Evolutionary conservation across 2,797 vertebrate genomes (phyloP).

Genomic region (Typhlichthys eigenmanni): DNA sequence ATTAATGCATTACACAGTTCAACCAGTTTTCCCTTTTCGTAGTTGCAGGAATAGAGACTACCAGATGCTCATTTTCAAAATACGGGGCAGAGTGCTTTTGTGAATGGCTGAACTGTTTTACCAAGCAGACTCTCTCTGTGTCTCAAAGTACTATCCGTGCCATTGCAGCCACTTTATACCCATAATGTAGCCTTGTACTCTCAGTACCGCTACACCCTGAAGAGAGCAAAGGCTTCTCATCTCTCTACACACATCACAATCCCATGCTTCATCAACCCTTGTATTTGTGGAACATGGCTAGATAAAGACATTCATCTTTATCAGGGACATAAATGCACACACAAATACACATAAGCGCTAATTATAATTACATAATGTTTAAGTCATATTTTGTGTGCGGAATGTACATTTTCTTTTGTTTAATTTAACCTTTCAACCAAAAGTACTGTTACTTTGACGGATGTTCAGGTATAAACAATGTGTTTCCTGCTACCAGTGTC

Average conservation of each 20-base stretch:
- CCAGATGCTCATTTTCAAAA: slow-evolving; percentile 4
- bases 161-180: slow-evolving; percentile 27
- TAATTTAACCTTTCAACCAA: too few relatives aligned
- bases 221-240: slow-evolving; percentile 36
- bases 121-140: slow-evolving; percentile 1
- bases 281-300: slow-evolving; percentile 45
- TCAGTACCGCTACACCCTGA: slow-evolving; percentile 13
- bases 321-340: slow-evolving; percentile 30
- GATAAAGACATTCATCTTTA: slow-evolving; percentile 53
- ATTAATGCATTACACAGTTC: background rate
- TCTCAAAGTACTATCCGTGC: slow-evolving; percentile 1
- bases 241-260: slow-evolving; percentile 32
- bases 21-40: background rate
- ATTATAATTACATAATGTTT: background rate
- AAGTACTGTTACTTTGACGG: too few relatives aligned
- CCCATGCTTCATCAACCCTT: slow-evolving; percentile 37
- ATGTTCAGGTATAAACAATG: too few relatives aligned
- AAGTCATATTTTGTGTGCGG: background rate
- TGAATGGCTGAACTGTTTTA: slow-evolving; percentile 24
- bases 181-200: slow-evolving; percentile 2
- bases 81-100: background rate
- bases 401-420: background rate
- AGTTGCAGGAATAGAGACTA: slow-evolving; percentile 4
- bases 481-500: too few relatives aligned
- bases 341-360: too few relatives aligned